Evolutionary conservation across 2,888 invertebrate species (phyloP).

Genomic region (Strigamia maritima): DNA sequence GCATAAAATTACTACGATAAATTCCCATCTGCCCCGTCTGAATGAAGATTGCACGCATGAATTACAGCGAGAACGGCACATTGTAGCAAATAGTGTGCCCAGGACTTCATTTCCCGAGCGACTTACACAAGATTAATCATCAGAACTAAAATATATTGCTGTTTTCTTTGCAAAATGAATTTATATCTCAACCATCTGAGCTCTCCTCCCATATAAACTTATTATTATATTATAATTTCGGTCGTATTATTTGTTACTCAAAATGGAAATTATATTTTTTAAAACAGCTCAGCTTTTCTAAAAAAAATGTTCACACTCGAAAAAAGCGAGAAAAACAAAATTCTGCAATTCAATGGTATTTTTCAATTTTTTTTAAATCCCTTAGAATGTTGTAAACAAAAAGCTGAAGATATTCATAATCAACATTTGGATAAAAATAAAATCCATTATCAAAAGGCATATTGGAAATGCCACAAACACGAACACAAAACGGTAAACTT

Average conservation of each 20-base stretch:
- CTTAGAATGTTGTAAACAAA: no score
- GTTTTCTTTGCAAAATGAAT: constrained; percentile 20
- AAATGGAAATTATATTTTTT: neutral
- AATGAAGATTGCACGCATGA: constrained; percentile 34
- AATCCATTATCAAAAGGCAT: no score
- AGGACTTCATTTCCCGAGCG: constrained; percentile 16
- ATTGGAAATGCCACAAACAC: no score
- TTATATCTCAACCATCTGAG: neutral
- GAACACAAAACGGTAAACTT: no score
- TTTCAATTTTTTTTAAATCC: no score
- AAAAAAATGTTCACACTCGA: no score
- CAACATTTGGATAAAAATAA: no score
- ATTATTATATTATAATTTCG: neutral
- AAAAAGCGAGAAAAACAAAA: no score
- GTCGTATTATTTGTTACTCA: neutral
- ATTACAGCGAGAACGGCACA: constrained; percentile 18
- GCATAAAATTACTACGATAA: constrained; percentile 34
- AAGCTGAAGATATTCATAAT: no score
- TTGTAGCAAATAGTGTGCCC: constrained; percentile 32
- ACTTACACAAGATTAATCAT: constrained; percentile 26
- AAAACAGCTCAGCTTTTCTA: neutral
- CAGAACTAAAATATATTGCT: neutral
- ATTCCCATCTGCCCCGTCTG: constrained; percentile 32
- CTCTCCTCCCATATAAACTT: neutral
- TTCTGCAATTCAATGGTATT: no score